Evolutionary conservation across 2,888 invertebrate genomes (phyloP).

Genomic region (Trissolcus japonicus): DNA sequence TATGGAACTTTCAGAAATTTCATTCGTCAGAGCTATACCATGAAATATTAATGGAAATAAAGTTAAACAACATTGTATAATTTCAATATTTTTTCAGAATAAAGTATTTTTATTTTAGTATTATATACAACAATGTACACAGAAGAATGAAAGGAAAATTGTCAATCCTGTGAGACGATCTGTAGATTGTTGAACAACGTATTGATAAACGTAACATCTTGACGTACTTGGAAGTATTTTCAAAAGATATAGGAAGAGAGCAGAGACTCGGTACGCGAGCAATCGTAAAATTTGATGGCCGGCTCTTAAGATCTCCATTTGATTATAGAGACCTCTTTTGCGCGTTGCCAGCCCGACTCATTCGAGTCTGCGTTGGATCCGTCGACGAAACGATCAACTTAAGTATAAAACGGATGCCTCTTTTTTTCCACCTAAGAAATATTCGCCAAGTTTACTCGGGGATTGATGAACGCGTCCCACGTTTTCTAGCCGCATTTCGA

Average conservation of each 20-base stretch:
- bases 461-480: conserved; percentile 45
- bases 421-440: conserved; percentile 15
- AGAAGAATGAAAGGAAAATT: too few species aligned
- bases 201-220: conserved; percentile 45
- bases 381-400: conserved; percentile 10
- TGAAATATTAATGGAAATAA: too few species aligned
- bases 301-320: conserved; percentile 47
- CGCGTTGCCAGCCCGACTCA: conserved; percentile 18
- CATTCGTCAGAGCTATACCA: too few species aligned
- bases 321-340: conserved; percentile 44
- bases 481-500: conserved; percentile 40
- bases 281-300: conserved; percentile 54
- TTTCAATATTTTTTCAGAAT: too few species aligned
- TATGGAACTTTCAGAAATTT: neutral
- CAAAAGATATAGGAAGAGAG: conserved; percentile 38
- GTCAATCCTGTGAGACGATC: neutral
- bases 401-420: conserved; percentile 19
- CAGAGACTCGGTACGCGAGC: conserved; percentile 26
- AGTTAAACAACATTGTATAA: too few species aligned
- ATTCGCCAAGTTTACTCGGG: conserved; percentile 28
- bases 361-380: conserved; percentile 32
- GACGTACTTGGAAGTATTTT: conserved; percentile 25
- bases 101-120: too few species aligned
- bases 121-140: too few species aligned
- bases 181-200: conserved; percentile 38